These are phyloP conservation scores for Limnephilus lunatus DNA, from an alignment of 2,888 invertebrate species.

Conservation along the genomic window DNA sequence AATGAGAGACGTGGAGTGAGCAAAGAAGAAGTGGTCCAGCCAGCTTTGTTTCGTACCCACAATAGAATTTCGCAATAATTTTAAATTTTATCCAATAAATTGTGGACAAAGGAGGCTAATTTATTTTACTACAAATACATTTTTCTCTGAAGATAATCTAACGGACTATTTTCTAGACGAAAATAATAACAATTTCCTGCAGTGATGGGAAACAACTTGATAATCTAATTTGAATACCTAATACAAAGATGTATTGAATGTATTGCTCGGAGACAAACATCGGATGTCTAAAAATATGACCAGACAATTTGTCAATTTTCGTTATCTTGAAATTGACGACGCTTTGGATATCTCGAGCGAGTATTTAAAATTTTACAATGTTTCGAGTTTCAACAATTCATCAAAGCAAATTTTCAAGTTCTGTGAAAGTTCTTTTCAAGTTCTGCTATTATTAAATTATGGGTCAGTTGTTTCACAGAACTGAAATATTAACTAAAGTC, in stretches of 20 bases:
- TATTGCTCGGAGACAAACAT: not conserved
- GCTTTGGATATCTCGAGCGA: not conserved
- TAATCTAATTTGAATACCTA: not conserved
- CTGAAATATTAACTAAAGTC: no score
- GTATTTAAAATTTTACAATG: not conserved
- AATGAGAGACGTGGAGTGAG: conserved; percentile 10
- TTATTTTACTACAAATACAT: not conserved
- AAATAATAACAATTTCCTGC: not conserved
- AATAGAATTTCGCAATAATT: conserved; percentile 30
- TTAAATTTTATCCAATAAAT: not conserved
- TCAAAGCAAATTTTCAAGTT: no score
- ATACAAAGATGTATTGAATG: not conserved
- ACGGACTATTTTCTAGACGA: not conserved
- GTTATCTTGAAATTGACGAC: not conserved
- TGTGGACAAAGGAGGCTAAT: not conserved
- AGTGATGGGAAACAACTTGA: not conserved
- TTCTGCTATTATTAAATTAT: no score
- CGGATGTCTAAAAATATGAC: not conserved
- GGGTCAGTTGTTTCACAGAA: no score
- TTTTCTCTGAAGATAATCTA: not conserved
- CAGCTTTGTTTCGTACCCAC: conserved; percentile 19
- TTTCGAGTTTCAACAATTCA: not conserved
- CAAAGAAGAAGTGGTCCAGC: conserved; percentile 29
- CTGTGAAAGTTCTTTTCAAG: no score
- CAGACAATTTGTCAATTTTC: not conserved